These are phyloP conservation scores for Troglohyphantes excavatus DNA, from an alignment of 2,888 invertebrate species.

Conservation along the genomic window DNA sequence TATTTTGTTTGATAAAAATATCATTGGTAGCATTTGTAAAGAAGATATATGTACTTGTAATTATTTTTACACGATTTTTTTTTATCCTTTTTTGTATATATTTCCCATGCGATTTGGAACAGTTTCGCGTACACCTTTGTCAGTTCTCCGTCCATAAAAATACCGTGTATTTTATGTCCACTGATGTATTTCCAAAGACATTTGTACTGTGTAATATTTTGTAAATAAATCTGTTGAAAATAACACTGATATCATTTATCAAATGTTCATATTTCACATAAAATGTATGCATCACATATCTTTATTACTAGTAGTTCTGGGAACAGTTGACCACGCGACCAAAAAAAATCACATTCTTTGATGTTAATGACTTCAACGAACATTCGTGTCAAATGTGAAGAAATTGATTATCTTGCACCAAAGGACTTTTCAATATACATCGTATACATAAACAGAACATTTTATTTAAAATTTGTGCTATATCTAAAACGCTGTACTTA, in stretches of 20 bases:
- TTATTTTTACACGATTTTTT: slow-evolving; percentile 5
- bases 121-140: slow-evolving; percentile 5
- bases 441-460: no score
- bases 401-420: no score
- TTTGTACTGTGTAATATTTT: slow-evolving; percentile 57
- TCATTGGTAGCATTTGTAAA: slow-evolving; percentile 20
- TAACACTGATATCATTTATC: neutral
- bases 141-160: slow-evolving; percentile 43
- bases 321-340: neutral
- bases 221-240: slow-evolving; percentile 52
- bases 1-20: neutral
- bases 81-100: slow-evolving; percentile 23
- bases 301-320: neutral
- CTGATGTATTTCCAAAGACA: slow-evolving; percentile 44
- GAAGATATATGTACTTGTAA: slow-evolving; percentile 12
- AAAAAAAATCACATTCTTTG: neutral
- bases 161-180: slow-evolving; percentile 16
- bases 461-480: no score
- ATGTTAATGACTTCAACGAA: no score
- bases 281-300: neutral
- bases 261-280: neutral
- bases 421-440: no score
- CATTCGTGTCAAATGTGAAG: no score
- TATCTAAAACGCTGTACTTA: no score
- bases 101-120: neutral